These are phyloP conservation scores for Meteorus colon DNA, from an alignment of 2,888 invertebrate genomes.

Conservation along the genomic window DNA sequence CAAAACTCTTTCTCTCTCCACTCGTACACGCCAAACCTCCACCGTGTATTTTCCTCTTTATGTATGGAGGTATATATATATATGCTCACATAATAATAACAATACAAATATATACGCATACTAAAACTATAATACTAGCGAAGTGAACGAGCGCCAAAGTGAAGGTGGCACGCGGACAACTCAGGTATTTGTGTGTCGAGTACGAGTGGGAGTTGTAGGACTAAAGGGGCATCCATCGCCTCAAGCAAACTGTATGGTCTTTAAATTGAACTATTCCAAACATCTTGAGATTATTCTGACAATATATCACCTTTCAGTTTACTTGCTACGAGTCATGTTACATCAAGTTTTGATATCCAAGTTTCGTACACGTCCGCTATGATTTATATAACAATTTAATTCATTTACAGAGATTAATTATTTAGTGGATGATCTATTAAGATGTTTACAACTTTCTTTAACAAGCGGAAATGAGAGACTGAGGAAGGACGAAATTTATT, in stretches of 20 bases:
- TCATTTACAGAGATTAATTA: too few species aligned
- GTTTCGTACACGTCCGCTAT: background rate
- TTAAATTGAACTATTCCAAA: slow-evolving; percentile 35
- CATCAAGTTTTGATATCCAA: slow-evolving; percentile 5
- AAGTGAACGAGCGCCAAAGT: slow-evolving; percentile 30
- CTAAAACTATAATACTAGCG: background rate
- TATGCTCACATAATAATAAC: background rate
- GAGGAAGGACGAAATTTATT: too few species aligned
- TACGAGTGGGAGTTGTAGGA: slow-evolving; percentile 33
- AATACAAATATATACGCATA: background rate
- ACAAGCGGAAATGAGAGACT: too few species aligned
- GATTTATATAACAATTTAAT: background rate
- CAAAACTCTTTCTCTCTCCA: slow-evolving; percentile 33
- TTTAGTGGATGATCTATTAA: too few species aligned
- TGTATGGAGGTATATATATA: background rate
- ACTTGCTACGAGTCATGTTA: slow-evolving; percentile 14
- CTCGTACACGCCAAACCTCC: background rate
- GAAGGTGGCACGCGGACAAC: slow-evolving; percentile 45
- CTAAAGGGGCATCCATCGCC: slow-evolving; percentile 18
- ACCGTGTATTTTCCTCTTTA: background rate
- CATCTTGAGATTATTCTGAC: slow-evolving; percentile 28
- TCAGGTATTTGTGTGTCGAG: slow-evolving; percentile 16
- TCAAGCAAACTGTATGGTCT: slow-evolving; percentile 15
- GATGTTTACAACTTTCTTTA: too few species aligned
- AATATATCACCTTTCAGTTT: slow-evolving; percentile 27